Evolutionary conservation across 2,113 vertebrate genomes (phyloP).

Genomic region (Noturus placidus): DNA sequence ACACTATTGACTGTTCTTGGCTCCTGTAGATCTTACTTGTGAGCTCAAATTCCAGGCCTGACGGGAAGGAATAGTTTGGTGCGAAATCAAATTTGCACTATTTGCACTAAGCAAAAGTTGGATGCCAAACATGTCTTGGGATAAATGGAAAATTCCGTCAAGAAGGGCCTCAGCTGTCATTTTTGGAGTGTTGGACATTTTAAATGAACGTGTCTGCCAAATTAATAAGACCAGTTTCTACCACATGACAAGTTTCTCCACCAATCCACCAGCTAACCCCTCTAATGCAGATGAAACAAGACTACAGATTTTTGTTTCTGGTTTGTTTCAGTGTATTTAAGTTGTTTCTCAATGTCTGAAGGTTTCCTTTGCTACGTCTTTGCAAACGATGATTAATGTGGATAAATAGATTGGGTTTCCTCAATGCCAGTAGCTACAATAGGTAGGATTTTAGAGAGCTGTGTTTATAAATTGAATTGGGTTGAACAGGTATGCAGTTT

Average conservation of each 20-base stretch:
- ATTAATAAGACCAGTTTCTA: constrained; percentile 1
- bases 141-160: neutral
- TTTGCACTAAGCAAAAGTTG: neutral
- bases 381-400: neutral
- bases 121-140: neutral
- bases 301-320: too few relatives aligned
- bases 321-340: too few relatives aligned
- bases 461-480: neutral
- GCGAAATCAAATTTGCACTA: too few relatives aligned
- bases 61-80: neutral
- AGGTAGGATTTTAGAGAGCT: neutral
- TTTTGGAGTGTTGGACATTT: neutral
- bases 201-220: neutral
- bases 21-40: neutral
- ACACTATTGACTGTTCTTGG: neutral
- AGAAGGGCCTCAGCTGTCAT: neutral
- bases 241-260: neutral
- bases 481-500: neutral
- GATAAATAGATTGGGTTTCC: neutral
- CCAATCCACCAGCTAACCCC: neutral
- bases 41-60: neutral
- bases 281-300: neutral
- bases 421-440: neutral
- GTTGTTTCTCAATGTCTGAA: neutral
- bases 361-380: neutral